Evolutionary conservation across 2,888 invertebrate genomes (phyloP).

Genomic region (Drosophila aldrichi): DNA sequence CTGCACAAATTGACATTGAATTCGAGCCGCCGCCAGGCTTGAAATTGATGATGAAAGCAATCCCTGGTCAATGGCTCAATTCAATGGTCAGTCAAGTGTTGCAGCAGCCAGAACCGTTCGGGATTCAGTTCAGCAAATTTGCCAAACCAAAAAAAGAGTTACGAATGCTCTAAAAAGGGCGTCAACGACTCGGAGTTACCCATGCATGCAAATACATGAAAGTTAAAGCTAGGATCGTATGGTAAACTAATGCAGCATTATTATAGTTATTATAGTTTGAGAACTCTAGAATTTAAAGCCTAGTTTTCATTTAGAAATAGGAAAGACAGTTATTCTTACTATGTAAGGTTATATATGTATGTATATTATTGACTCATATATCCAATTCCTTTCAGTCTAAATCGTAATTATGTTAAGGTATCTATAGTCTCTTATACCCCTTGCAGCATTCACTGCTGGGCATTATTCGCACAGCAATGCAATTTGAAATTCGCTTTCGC

Average conservation of each 20-base stretch:
- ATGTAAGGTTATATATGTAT: no score
- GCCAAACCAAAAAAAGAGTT: not conserved
- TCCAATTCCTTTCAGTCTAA: no score
- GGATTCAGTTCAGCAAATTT: not conserved
- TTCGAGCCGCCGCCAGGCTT: constrained; percentile 14
- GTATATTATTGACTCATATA: no score
- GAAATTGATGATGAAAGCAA: constrained; percentile 27
- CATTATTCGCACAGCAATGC: constrained; percentile 25
- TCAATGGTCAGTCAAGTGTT: constrained; percentile 44
- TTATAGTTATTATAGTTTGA: no score
- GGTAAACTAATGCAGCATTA: no score
- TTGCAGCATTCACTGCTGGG: not conserved
- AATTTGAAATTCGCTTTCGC: constrained; percentile 55
- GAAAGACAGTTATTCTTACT: not conserved
- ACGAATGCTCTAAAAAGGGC: not conserved
- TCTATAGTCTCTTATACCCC: not conserved
- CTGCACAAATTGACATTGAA: constrained; percentile 70
- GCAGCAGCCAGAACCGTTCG: constrained; percentile 20
- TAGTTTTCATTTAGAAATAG: not conserved
- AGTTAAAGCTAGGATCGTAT: no score
- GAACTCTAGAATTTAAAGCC: no score
- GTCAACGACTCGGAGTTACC: not conserved
- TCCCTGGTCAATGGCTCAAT: constrained; percentile 32
- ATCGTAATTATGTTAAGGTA: no score
- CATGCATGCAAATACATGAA: not conserved